A percentile compares a stretch with the other conserved stretches of the same genome.
phyloP scores from a whole-genome alignment of 2,113 vertebrate species.

The Hemichromis elongatus region DNA sequence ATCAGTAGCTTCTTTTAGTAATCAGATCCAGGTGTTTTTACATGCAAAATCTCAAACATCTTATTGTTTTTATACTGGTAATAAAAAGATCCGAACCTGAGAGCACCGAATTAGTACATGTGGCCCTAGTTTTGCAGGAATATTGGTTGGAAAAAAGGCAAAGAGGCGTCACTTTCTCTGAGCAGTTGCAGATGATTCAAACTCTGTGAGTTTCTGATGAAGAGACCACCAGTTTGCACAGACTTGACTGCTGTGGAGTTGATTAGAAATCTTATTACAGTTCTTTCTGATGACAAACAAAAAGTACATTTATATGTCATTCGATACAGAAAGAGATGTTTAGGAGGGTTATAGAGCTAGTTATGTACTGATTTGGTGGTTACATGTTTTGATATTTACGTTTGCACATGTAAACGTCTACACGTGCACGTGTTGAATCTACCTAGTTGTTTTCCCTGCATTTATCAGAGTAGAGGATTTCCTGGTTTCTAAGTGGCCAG shows the following conservation, averaged over 20 bases:
- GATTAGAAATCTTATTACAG: neutral
- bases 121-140: neutral
- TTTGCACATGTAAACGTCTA: no score
- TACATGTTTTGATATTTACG: no score
- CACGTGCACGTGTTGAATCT: no score
- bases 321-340: no score
- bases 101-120: neutral
- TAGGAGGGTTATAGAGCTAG: no score
- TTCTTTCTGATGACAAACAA: neutral
- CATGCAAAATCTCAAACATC: slow-evolving; percentile 3
- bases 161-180: neutral
- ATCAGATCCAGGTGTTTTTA: neutral
- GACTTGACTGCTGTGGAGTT: neutral
- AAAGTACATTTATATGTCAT: no score
- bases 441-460: no score
- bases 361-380: no score
- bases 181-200: neutral
- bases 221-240: neutral
- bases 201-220: neutral
- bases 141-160: neutral
- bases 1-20: neutral
- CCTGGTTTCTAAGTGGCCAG: no score
- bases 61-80: neutral
- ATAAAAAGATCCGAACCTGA: neutral
- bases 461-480: no score